Evolutionary conservation across 2,113 vertebrate genomes (phyloP).

Genomic region (Oryzias woworae): DNA sequence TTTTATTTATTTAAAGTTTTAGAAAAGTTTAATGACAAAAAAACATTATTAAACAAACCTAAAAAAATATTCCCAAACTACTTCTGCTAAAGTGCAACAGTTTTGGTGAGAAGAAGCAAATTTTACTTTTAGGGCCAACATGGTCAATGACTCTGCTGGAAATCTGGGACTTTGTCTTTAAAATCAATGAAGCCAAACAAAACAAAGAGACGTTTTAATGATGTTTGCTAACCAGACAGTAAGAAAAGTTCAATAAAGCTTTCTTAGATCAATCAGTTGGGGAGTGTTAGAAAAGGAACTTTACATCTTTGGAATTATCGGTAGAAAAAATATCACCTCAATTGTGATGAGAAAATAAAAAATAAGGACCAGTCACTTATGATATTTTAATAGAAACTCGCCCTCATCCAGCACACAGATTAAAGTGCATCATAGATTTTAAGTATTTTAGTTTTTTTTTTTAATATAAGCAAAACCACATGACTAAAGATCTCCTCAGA

Average conservation of each 20-base stretch:
- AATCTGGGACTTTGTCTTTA: constrained; percentile 25
- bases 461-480: no score
- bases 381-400: no score
- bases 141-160: constrained; percentile 9
- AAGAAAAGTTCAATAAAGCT: constrained; percentile 1
- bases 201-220: constrained; percentile 33
- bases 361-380: no score
- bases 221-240: constrained; percentile 19
- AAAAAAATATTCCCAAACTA: no score
- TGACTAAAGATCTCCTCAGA: no score
- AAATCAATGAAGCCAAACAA: constrained; percentile 45
- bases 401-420: no score
- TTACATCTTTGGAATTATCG: not conserved
- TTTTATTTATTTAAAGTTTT: constrained; percentile 1
- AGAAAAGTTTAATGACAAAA: not conserved
- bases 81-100: no score
- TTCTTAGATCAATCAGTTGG: not conserved
- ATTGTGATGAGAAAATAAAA: no score
- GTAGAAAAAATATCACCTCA: not conserved
- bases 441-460: no score
- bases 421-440: no score
- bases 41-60: not conserved
- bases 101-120: not conserved
- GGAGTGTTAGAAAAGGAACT: not conserved
- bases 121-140: constrained; percentile 8